phyloP scores from a whole-genome alignment of 2,888 invertebrate genomes.

The Macrophya alboannulata region DNA sequence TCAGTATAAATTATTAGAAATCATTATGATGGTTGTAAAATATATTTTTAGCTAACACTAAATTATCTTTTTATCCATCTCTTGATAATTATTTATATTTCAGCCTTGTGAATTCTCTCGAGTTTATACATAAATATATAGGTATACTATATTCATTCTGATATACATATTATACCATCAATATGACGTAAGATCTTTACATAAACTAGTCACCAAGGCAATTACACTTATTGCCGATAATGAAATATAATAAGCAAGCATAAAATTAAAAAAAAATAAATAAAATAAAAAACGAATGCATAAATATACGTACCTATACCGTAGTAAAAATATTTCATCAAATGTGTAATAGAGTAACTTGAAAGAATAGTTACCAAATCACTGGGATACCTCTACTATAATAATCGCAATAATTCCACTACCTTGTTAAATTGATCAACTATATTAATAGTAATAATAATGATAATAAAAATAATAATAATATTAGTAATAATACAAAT shows the following conservation, averaged over 20 bases:
- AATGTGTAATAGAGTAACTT: not conserved
- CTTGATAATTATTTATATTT: not conserved
- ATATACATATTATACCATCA: not conserved
- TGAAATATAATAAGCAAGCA: not conserved
- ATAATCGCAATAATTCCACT: constrained; percentile 9
- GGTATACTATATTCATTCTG: too few relatives aligned
- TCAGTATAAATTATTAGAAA: not conserved
- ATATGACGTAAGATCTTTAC: not conserved
- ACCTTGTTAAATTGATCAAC: not conserved
- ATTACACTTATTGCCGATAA: not conserved
- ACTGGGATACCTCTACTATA: not conserved
- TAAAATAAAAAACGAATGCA: not conserved
- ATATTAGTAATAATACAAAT: not conserved
- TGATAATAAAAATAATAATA: not conserved
- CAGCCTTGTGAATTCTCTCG: not conserved
- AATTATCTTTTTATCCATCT: not conserved
- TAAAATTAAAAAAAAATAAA: not conserved
- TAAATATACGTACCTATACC: not conserved
- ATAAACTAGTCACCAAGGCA: constrained; percentile 13
- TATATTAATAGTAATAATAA: constrained; percentile 1
- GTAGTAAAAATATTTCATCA: not conserved
- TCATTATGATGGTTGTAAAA: not conserved
- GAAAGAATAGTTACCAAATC: not conserved
- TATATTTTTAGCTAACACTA: not conserved
- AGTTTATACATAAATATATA: too few relatives aligned